These are phyloP conservation scores for Odontomyia ornata DNA, from an alignment of 2,888 invertebrate species.

Conservation along the genomic window DNA sequence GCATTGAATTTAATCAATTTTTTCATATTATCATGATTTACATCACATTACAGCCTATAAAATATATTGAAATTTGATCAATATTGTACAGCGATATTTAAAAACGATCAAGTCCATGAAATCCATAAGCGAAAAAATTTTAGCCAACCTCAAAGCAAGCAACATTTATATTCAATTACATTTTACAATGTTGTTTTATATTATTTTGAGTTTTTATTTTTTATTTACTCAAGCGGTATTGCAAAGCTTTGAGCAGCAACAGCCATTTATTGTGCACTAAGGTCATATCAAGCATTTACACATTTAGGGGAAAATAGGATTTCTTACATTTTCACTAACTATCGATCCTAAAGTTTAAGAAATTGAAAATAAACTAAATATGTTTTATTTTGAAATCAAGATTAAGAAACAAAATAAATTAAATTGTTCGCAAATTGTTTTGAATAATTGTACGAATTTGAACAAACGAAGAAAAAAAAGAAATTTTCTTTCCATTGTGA, in stretches of 20 bases:
- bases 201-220: background rate
- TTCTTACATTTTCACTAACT: background rate
- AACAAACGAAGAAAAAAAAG: background rate
- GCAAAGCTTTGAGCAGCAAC: conserved; percentile 10
- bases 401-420: too few species aligned
- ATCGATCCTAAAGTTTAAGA: background rate
- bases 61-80: background rate
- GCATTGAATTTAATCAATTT: background rate
- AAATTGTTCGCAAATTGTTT: too few species aligned
- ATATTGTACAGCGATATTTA: background rate
- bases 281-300: conserved; percentile 3
- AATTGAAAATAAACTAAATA: background rate
- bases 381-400: too few species aligned
- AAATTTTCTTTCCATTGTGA: conserved; percentile 26
- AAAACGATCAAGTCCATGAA: background rate
- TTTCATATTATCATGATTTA: background rate
- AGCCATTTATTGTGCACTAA: conserved; percentile 19
- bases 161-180: background rate
- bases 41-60: background rate
- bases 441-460: too few species aligned
- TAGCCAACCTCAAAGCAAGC: conserved; percentile 13
- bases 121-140: background rate
- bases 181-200: conserved; percentile 16
- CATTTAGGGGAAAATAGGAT: too few species aligned
- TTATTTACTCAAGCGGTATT: conserved; percentile 23